These are phyloP conservation scores for Pollimyrus isidori DNA, from an alignment of 2,113 vertebrate species.

Conservation along the genomic window DNA sequence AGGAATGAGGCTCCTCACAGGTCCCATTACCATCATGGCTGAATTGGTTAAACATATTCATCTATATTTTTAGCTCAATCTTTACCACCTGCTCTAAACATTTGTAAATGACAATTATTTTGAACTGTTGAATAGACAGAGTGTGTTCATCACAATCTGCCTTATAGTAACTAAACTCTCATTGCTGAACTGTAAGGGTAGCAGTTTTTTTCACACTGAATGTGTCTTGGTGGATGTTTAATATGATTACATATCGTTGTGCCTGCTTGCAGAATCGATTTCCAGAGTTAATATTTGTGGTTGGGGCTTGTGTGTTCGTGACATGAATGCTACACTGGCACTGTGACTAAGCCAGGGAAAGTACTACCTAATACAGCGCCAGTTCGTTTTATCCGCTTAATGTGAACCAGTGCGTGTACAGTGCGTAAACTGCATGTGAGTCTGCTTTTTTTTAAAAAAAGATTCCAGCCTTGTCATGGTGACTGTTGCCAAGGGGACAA, in stretches of 20 bases:
- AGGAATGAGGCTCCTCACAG: neutral
- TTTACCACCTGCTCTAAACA: neutral
- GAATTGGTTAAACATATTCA: neutral
- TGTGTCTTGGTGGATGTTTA: neutral
- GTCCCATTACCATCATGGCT: neutral
- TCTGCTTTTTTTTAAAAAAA: constrained; percentile 37
- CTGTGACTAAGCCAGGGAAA: neutral
- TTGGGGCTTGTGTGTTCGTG: neutral
- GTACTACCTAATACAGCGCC: neutral
- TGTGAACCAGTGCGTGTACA: constrained; percentile 20
- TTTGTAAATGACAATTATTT: neutral
- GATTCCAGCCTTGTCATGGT: constrained; percentile 68
- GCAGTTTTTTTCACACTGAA: neutral
- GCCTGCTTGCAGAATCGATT: neutral
- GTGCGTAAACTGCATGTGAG: constrained; percentile 22
- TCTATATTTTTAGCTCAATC: neutral
- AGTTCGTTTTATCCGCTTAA: neutral
- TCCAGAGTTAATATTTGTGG: constrained; percentile 4
- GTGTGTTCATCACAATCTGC: neutral
- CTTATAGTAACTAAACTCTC: neutral
- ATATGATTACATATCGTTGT: neutral
- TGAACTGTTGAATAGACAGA: neutral
- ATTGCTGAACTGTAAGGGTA: neutral
- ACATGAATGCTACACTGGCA: neutral
- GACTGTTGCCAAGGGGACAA: constrained; percentile 74